These are phyloP conservation scores for Xanthostigma xanthostigma DNA, from an alignment of 2,888 invertebrate species.

Conservation along the genomic window DNA sequence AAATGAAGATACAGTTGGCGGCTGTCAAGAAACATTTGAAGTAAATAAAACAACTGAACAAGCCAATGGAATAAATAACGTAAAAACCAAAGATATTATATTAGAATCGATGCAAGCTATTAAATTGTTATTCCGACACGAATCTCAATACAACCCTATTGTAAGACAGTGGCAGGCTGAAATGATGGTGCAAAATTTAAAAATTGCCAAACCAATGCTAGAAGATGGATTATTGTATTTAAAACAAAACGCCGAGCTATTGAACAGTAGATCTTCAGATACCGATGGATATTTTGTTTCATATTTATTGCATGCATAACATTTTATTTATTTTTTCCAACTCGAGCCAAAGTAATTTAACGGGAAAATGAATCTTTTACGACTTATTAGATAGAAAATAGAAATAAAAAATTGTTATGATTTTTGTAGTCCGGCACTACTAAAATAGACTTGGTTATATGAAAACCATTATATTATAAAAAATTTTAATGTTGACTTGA, in stretches of 20 bases:
- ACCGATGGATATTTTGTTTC: slow-evolving; percentile 42
- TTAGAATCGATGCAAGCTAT: slow-evolving; percentile 24
- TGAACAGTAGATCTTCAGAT: slow-evolving; percentile 37
- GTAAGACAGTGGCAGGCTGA: slow-evolving; percentile 39
- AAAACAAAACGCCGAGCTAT: slow-evolving; percentile 35
- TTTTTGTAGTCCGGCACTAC: too few relatives aligned
- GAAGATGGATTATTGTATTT: slow-evolving; percentile 36
- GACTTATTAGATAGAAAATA: too few relatives aligned
- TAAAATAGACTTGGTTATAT: too few relatives aligned
- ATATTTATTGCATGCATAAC: slow-evolving; percentile 26
- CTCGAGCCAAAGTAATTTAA: too few relatives aligned
- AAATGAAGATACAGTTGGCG: not conserved
- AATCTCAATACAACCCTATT: slow-evolving; percentile 28
- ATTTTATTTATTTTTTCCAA: too few relatives aligned
- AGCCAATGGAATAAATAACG: slow-evolving; percentile 22
- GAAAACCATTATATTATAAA: too few relatives aligned
- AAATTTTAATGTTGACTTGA: too few relatives aligned
- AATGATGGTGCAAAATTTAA: slow-evolving; percentile 32
- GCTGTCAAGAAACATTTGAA: not conserved
- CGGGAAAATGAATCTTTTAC: too few relatives aligned
- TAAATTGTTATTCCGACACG: slow-evolving; percentile 41
- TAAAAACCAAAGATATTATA: slow-evolving; percentile 28
- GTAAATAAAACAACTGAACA: slow-evolving; percentile 21
- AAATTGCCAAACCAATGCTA: slow-evolving; percentile 44
- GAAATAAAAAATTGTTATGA: too few relatives aligned